Percentiles rank a stretch among this genome's conserved stretches.
phyloP scores from a whole-genome alignment of 2,888 invertebrate genomes.

The Gerris lacustris region DNA sequence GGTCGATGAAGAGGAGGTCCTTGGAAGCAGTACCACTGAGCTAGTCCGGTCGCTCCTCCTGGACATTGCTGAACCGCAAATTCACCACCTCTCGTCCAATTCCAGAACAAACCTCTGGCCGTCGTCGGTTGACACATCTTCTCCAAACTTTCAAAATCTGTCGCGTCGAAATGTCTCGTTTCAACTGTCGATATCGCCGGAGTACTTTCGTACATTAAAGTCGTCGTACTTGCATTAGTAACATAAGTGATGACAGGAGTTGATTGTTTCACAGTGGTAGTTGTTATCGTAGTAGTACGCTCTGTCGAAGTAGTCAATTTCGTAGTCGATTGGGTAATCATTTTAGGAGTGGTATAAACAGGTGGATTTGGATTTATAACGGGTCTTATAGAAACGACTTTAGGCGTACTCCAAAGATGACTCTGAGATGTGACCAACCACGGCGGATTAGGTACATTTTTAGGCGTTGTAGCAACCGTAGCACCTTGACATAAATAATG shows the following conservation, averaged over 20 bases:
- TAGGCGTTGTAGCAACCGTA: constrained; percentile 73
- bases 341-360: constrained; percentile 20
- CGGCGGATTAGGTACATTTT: constrained; percentile 70
- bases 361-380: constrained; percentile 15
- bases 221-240: not conserved
- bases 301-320: constrained; percentile 21
- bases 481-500: constrained; percentile 85
- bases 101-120: constrained; percentile 72
- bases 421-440: constrained; percentile 74
- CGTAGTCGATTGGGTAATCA: constrained; percentile 23
- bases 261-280: not conserved
- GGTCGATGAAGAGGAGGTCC: constrained; percentile 47
- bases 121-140: constrained; percentile 51
- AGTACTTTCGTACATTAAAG: not conserved
- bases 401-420: constrained; percentile 57
- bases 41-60: constrained; percentile 76
- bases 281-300: constrained; percentile 7
- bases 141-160: constrained; percentile 21
- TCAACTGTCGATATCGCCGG: not conserved
- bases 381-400: constrained; percentile 41
- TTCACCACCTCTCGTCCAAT: constrained; percentile 68
- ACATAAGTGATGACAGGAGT: not conserved
- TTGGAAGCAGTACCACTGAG: constrained; percentile 63
- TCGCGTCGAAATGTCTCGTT: constrained; percentile 21
- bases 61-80: constrained; percentile 69